Evolutionary conservation across 2,888 invertebrate genomes (phyloP), one percentile per base, ranked within the genome.

Genomic region (Tinea pellionella): DNA sequence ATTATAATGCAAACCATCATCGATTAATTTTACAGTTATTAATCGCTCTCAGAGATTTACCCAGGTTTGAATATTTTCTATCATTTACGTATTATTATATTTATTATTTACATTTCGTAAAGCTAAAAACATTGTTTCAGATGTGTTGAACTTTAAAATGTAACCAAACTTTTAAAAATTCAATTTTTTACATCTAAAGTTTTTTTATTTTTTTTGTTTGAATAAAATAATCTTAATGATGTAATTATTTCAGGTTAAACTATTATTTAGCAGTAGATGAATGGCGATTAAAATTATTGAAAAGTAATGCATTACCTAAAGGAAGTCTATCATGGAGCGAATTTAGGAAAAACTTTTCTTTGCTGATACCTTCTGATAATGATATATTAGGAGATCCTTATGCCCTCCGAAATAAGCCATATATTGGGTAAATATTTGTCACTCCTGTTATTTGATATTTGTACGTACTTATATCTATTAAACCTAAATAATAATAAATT

Each of bases 261-360:
- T 90, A 86, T 69, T 89, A 89, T 68, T 71, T 89, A 64, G 81
- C 88, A 30, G 89, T 83, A 11, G 90, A 90, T 63, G 83, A 84
- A 68, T 90, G 89, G 89, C 78, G 90, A 61, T 67, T 90, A 47
- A 79, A 87, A 66, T 74, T 83, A 60, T 67, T 88, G 61, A 77
- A 68, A 71, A 81, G 80, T 60, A 70, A 73, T 64, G 77, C 78
- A 63, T 74, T 80, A 29, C 70, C 76, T 47, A 63, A 77, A 12
- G 73, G 79, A 65, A 73, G 71, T 8, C 72, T 63, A 30, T 89
- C 89, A 75, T 89, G 89, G 89, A 78, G 80, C 59, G 79, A 86
- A 61, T 84, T 88, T 69, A 81, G 86, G 61, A 76, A 71, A 69
- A 79, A 82, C 65, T 83, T 89, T 64, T 80, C 85, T 19, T 70